Evolutionary conservation across 2,888 invertebrate species (phyloP).

Genomic region (Protonemura montana): DNA sequence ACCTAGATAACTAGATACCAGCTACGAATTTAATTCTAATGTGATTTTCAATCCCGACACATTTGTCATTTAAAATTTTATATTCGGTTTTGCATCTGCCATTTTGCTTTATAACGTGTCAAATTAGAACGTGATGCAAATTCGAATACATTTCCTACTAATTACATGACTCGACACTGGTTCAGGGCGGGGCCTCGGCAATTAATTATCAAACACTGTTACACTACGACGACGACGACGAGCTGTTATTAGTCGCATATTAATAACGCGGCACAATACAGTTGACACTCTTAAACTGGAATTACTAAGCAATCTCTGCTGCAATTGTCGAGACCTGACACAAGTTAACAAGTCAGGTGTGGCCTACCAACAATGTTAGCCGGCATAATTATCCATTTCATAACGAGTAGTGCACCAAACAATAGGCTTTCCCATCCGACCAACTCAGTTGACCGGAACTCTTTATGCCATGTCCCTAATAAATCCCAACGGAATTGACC

Average conservation of each 20-base stretch:
- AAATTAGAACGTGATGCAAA: not conserved
- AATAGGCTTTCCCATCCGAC: not conserved
- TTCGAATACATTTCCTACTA: not conserved
- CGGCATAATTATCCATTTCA: no score
- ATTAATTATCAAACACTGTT: not conserved
- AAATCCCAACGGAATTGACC: constrained; percentile 46
- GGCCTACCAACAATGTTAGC: no score
- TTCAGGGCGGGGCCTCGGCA: not conserved
- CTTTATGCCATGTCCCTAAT: constrained; percentile 52
- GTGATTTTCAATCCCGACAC: not conserved
- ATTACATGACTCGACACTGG: not conserved
- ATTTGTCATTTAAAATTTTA: not conserved
- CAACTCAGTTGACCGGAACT: not conserved
- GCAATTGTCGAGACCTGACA: not conserved
- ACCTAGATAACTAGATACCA: no score
- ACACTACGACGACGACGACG: not conserved
- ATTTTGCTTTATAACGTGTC: not conserved
- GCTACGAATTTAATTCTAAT: not conserved
- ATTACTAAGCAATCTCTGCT: not conserved
- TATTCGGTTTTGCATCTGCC: not conserved
- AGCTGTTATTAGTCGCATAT: not conserved
- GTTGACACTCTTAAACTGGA: not conserved
- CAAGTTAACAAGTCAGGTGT: not conserved
- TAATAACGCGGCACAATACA: not conserved
- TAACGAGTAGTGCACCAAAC: not conserved